Conservation (phyloP, 2,888 invertebrate species). For the Xanthorhoe designata region DNA sequence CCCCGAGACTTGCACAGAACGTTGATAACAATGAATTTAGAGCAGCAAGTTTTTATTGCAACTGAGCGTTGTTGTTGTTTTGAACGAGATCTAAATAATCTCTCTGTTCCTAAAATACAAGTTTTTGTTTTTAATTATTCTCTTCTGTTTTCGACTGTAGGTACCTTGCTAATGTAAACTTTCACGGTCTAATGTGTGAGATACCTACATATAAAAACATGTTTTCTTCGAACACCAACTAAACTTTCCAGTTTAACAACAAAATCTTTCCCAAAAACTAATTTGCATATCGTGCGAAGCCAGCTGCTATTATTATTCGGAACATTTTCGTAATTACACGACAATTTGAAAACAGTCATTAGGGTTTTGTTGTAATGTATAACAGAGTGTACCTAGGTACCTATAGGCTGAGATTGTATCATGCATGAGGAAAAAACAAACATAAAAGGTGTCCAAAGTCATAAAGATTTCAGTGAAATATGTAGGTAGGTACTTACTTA, state of each 20-base stretch:
- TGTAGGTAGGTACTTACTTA: background rate
- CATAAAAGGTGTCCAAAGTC: too few relatives aligned
- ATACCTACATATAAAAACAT: constrained; percentile 1
- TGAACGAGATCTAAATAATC: background rate
- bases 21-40: constrained; percentile 58
- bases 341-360: constrained; percentile 55
- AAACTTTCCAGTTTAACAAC: constrained; percentile 24
- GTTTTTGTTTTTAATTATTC: too few relatives aligned
- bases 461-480: too few relatives aligned
- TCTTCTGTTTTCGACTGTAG: background rate
- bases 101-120: too few relatives aligned
- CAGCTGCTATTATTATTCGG: constrained; percentile 51
- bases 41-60: constrained; percentile 33
- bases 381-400: too few relatives aligned
- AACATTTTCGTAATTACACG: constrained; percentile 55
- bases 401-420: too few relatives aligned
- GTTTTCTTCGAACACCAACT: constrained; percentile 3
- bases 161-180: background rate
- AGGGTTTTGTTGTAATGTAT: constrained; percentile 38
- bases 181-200: background rate
- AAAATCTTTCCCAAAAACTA: constrained; percentile 42
- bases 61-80: background rate
- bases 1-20: constrained; percentile 54
- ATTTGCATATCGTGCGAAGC: constrained; percentile 58
- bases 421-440: too few relatives aligned